Evolutionary conservation across 2,797 vertebrate species (phyloP).

Genomic region (Choloepus didactylus): DNA sequence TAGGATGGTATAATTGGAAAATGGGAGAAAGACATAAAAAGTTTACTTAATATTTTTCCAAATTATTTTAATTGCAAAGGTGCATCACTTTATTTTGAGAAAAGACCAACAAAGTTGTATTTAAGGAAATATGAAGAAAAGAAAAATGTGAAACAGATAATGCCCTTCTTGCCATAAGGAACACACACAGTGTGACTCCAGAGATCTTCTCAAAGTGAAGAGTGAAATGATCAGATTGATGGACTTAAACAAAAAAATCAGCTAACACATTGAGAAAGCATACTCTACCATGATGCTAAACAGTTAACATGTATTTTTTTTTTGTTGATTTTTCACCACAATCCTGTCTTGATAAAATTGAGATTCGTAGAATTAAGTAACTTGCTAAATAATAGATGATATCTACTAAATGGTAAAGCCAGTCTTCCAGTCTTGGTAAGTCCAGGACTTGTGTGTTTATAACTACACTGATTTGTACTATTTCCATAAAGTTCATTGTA

Average conservation of each 20-base stretch:
- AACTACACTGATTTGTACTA: neutral
- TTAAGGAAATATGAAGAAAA: neutral
- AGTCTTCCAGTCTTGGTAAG: neutral
- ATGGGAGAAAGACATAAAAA: neutral
- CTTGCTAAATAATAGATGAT: neutral
- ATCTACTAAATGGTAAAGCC: neutral
- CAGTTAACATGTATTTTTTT: too few species aligned
- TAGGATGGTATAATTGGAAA: neutral
- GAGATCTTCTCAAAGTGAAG: neutral
- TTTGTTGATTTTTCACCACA: neutral
- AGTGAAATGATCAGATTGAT: neutral
- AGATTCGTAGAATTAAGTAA: neutral
- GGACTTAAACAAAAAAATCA: neutral
- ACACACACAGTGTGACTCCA: neutral
- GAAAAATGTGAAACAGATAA: neutral
- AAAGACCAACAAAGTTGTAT: neutral
- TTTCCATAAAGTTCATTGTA: neutral
- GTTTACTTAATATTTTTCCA: neutral
- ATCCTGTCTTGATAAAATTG: neutral
- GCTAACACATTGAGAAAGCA: neutral
- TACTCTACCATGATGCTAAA: neutral
- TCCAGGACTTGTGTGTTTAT: neutral
- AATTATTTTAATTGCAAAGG: constrained; percentile 11
- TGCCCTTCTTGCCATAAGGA: neutral
- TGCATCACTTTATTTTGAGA: neutral